Percentiles rank a stretch among this genome's conserved stretches.
These are phyloP conservation scores for Pampus argenteus DNA, from an alignment of 2,797 vertebrate species.

Conservation along the genomic window DNA sequence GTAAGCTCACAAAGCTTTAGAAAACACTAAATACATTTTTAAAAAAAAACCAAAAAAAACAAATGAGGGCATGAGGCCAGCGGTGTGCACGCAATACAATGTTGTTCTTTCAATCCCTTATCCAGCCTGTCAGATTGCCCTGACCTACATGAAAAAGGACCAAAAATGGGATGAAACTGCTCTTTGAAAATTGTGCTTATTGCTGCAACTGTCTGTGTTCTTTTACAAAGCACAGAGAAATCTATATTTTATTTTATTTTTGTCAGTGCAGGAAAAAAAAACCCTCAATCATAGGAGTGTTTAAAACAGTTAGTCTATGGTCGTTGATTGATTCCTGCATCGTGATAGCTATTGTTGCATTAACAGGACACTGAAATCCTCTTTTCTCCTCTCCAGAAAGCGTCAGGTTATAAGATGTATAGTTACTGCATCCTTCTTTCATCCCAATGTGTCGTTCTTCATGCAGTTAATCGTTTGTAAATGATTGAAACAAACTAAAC, in stretches of 20 bases:
- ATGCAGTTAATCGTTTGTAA: conserved; percentile 22
- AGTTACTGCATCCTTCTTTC: conserved; percentile 12
- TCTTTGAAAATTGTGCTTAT: conserved; percentile 16
- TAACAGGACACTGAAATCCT: not conserved
- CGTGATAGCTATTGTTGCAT: not conserved
- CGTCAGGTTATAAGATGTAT: not conserved
- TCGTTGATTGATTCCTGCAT: not conserved
- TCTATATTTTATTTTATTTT: not conserved
- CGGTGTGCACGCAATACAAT: not conserved
- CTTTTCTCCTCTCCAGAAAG: conserved; percentile 8
- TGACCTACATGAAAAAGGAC: conserved; percentile 6
- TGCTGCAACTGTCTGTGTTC: not conserved
- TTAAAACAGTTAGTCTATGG: not conserved
- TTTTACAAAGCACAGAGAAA: no score
- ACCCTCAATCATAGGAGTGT: not conserved
- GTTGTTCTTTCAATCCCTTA: not conserved
- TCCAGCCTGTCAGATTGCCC: conserved; percentile 5
- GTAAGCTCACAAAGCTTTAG: not conserved
- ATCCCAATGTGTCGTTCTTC: conserved; percentile 10
- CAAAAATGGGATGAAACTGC: not conserved
- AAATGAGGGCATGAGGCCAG: not conserved
- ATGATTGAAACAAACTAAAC: conserved; percentile 24
- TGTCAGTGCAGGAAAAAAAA: not conserved
- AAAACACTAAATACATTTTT: no score
- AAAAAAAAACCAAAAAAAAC: not conserved